Conservation (phyloP, 1,140 invertebrate genomes). For the Acromyrmex echinatior region DNA sequence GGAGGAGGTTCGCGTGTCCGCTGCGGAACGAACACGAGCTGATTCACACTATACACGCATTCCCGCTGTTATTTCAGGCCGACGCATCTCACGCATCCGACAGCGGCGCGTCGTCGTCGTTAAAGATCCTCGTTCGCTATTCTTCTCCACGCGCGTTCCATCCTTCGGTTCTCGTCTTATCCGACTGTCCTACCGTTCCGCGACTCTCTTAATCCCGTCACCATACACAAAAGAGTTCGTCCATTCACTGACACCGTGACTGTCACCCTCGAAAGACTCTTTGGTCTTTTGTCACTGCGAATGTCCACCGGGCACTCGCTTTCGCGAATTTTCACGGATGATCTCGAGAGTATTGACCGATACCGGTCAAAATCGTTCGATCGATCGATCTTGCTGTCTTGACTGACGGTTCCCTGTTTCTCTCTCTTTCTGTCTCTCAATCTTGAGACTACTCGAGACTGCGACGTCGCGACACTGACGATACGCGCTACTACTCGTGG, state of each 20-base stretch:
- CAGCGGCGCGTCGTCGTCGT: slow-evolving; percentile 49
- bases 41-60: slow-evolving; percentile 71
- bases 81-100: slow-evolving; percentile 5
- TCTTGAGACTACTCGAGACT: slow-evolving; percentile 42
- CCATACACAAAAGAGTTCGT: slow-evolving; percentile 30
- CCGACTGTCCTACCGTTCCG: too few species aligned
- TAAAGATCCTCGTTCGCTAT: slow-evolving; percentile 59
- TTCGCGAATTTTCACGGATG: neutral
- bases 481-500: slow-evolving; percentile 47
- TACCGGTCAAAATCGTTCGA: too few species aligned
- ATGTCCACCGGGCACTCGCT: neutral
- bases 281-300: neutral
- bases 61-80: slow-evolving; percentile 75
- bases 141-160: slow-evolving; percentile 42
- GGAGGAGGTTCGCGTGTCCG: slow-evolving; percentile 66
- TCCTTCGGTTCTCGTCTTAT: slow-evolving; percentile 3
- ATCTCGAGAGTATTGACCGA: neutral
- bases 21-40: slow-evolving; percentile 62
- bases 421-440: neutral
- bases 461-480: slow-evolving; percentile 71
- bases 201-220: slow-evolving; percentile 3
- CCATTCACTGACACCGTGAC: slow-evolving; percentile 21
- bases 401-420: neutral
- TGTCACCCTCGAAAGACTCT: neutral
- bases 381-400: too few species aligned